phyloP scores from a whole-genome alignment of 2,113 vertebrate genomes.

The Taurulus bubalis region DNA sequence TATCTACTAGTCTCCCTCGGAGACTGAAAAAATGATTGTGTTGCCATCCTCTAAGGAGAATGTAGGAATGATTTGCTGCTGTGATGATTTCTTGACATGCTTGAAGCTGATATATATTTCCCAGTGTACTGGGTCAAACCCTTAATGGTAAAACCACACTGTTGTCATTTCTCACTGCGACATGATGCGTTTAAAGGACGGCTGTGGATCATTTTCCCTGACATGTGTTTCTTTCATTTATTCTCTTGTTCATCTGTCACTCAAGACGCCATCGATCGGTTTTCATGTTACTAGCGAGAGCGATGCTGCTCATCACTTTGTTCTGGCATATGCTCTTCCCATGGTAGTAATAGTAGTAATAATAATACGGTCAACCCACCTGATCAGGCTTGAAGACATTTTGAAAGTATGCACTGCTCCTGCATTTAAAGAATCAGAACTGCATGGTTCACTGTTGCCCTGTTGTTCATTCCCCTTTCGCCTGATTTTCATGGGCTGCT shows the following conservation, averaged over 20 bases:
- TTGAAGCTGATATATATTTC: conserved; percentile 14
- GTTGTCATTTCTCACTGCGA: conserved; percentile 17
- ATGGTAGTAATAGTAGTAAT: neutral
- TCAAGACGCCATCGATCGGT: conserved; percentile 15
- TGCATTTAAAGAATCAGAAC: neutral
- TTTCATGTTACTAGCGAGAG: conserved; percentile 7
- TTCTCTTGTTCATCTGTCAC: conserved; percentile 38
- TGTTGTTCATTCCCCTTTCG: conserved; percentile 15
- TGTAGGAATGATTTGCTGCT: conserved; percentile 18
- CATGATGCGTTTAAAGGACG: conserved; percentile 1
- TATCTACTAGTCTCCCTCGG: neutral
- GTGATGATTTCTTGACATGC: conserved; percentile 27
- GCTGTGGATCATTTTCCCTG: conserved; percentile 29
- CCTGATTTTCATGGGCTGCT: conserved; percentile 33
- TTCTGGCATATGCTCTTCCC: conserved; percentile 10
- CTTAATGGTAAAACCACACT: conserved; percentile 30
- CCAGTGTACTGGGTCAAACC: conserved; percentile 4
- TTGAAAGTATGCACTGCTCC: neutral
- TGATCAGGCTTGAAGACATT: neutral
- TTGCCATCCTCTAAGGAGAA: conserved; percentile 1
- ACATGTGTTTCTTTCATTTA: conserved; percentile 39
- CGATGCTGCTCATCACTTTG: neutral
- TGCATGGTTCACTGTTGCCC: neutral
- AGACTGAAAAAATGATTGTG: conserved; percentile 17
- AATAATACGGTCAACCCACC: neutral